Evolutionary conservation across 2,113 vertebrate species (phyloP), one percentile per base, ranked within the genome.

Genomic region (Dendrocopos noguchii): DNA sequence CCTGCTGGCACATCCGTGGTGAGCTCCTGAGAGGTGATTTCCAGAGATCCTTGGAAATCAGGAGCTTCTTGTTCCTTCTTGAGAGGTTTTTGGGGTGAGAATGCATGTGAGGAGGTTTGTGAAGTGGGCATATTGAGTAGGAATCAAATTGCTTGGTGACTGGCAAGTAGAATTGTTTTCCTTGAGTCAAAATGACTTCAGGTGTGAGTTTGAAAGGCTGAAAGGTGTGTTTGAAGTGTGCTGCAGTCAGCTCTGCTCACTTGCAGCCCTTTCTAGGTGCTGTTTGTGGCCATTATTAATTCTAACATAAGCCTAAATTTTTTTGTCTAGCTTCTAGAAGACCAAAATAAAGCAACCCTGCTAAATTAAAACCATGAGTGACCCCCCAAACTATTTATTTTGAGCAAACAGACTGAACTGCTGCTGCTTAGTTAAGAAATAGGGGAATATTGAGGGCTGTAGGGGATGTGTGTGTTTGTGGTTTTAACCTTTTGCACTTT

Each of bases 31-130:
- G 68, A 29, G 4, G 3, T 5, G 21, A 60, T 61, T 72, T 27
- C 14, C 72, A 33, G 42, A 14, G 4, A 1, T 15, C 65, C n/a
- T 7, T 16, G 59, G 67, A 6, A 75, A 60, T 9, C 24, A 0
- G 5, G 1, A 63, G 1, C 8, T 3, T 8, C 75, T 18, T 15
- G 2, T 5, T 24, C 4, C 52, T 10, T 1, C 0, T 7, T 0
- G 1, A 15, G 80, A 6, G 44, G 17, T 11, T 36, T 52, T 28
- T 1, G 84, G 27, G 44, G 50, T 1, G 25, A 12, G 60, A 9
- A 24, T 7, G 47, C 17, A 0, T 0, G 4, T 10, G 1, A 14
- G 61, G 74, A 80, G 68, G 0, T 13, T 60, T 74, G 39, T 6
- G 1, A 9, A 55, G n/a, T 5, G 10, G 80, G 47, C 6, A 8